Percentiles rank a stretch among this genome's conserved stretches.
phyloP scores from a whole-genome alignment of 2,113 vertebrate species.

The Chloropsis hardwickii region DNA sequence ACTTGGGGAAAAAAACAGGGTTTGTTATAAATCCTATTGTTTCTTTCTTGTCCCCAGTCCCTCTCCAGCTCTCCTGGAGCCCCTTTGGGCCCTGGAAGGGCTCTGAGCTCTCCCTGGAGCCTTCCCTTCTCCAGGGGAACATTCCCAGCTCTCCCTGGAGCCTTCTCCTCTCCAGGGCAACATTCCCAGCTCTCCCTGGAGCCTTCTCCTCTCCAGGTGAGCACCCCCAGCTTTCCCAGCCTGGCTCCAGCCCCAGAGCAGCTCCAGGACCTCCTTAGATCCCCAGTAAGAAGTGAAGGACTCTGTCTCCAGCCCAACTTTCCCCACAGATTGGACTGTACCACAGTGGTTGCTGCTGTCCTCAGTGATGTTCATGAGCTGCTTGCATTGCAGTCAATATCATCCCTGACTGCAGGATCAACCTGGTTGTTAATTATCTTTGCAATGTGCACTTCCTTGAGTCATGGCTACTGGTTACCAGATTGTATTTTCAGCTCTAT shows the following conservation, averaged over 20 bases:
- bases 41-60: not conserved
- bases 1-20: not conserved
- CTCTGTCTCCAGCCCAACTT: not conserved
- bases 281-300: not conserved
- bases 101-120: not conserved
- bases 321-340: not conserved
- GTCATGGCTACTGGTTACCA: constrained; percentile 83
- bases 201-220: too few species aligned
- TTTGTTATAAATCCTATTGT: not conserved
- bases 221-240: too few species aligned
- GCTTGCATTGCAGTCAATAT: constrained; percentile 25
- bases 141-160: not conserved
- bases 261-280: rapidly evolving
- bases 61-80: not conserved
- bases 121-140: not conserved
- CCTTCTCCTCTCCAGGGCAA: too few species aligned
- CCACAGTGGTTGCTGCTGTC: constrained; percentile 30
- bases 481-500: constrained; percentile 78
- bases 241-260: not conserved
- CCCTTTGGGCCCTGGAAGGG: rapidly evolving
- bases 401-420: constrained; percentile 76
- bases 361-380: constrained; percentile 76
- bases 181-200: too few species aligned
- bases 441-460: constrained; percentile 80
- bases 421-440: constrained; percentile 78